Conservation (phyloP, 2,888 invertebrate species). For the Lasioglossum vierecki region DNA sequence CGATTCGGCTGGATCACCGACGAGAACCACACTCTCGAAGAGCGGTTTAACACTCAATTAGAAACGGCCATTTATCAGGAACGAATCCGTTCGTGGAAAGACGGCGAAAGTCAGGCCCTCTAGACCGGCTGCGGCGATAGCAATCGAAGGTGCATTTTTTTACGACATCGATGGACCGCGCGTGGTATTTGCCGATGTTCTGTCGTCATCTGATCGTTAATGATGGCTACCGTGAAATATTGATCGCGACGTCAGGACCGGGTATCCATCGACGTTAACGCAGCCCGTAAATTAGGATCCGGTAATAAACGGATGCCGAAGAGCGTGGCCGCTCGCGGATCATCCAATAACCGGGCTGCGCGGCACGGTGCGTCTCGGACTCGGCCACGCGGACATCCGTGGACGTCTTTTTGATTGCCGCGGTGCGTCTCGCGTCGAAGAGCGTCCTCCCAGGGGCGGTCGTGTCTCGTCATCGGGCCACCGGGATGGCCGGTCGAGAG, state of each 20-base stretch:
- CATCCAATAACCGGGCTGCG: not conserved
- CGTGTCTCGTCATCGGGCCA: constrained; percentile 72
- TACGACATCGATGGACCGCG: not conserved
- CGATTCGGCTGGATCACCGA: not conserved
- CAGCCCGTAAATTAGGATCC: constrained; percentile 18
- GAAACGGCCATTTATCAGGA: not conserved
- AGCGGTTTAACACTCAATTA: constrained; percentile 5
- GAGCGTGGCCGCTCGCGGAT: not conserved
- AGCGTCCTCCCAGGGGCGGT: constrained; percentile 65
- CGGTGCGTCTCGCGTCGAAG: constrained; percentile 48
- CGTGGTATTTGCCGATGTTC: not conserved
- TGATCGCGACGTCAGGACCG: constrained; percentile 15
- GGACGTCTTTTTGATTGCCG: constrained; percentile 48
- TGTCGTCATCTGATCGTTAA: constrained; percentile 17
- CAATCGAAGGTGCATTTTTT: constrained; percentile 7
- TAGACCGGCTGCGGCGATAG: not conserved
- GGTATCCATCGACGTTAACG: constrained; percentile 18
- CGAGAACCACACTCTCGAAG: not conserved
- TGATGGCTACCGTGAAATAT: constrained; percentile 19
- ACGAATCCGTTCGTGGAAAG: not conserved
- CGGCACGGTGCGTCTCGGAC: not conserved
- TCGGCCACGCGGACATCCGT: constrained; percentile 20
- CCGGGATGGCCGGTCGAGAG: constrained; percentile 65
- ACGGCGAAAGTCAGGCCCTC: not conserved
- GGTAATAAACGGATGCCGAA: constrained; percentile 10